Conservation (phyloP, 2,888 invertebrate species). For the Leptopilina syphax region DNA sequence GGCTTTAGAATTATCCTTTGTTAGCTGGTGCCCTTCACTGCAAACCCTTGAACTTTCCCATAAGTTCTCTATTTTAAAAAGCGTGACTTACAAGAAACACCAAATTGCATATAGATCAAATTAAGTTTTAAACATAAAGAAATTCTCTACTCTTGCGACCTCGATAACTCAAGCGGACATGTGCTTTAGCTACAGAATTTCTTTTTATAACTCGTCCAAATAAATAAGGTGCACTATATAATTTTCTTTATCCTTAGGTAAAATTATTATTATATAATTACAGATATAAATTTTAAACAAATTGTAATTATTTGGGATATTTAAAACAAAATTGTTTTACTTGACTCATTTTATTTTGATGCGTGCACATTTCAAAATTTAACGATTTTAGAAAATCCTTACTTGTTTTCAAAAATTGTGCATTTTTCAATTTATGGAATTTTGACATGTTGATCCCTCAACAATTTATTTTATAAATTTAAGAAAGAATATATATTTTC, state of each 20-base stretch:
- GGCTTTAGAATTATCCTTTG: constrained; percentile 15
- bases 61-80: constrained; percentile 6
- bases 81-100: constrained; percentile 15
- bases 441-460: no score
- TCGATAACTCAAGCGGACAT: constrained; percentile 34
- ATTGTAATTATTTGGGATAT: no score
- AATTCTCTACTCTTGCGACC: constrained; percentile 21
- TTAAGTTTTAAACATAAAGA: neutral
- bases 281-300: no score
- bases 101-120: constrained; percentile 35
- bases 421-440: no score
- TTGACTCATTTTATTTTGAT: no score
- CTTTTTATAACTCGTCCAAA: constrained; percentile 14
- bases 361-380: no score
- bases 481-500: no score
- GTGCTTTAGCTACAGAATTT: constrained; percentile 6
- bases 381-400: no score
- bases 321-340: no score
- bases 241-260: constrained; percentile 4
- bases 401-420: no score
- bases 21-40: constrained; percentile 1
- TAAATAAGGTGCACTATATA: constrained; percentile 24
- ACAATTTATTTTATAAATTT: no score
- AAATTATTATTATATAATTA: no score
- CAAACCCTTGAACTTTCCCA: constrained; percentile 3